Percentiles rank a stretch among this genome's conserved stretches.
Evolutionary conservation across 2,888 invertebrate species (phyloP).

Genomic region (Abrostola tripartita): DNA sequence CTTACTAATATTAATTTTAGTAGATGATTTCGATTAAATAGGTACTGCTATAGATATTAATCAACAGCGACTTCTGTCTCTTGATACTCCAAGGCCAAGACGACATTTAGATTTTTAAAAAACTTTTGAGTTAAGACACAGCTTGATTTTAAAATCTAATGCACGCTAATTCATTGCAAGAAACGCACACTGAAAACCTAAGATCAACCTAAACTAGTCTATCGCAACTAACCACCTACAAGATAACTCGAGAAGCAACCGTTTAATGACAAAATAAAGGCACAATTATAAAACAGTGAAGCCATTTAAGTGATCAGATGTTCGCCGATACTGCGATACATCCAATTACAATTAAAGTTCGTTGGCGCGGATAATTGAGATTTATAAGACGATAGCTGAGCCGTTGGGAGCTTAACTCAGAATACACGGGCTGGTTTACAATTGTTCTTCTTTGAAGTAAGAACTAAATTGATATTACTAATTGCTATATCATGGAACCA

Average conservation of each 20-base stretch:
- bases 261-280: conserved; percentile 35
- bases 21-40: not conserved
- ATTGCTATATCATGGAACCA: no score
- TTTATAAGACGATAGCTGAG: conserved; percentile 57
- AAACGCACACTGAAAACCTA: not conserved
- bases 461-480: no score
- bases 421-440: not conserved
- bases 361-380: conserved; percentile 55
- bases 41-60: not conserved
- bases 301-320: conserved; percentile 36
- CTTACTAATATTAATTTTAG: no score
- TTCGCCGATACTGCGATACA: conserved; percentile 45
- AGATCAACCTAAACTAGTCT: not conserved
- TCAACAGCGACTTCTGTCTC: no score
- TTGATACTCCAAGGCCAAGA: no score
- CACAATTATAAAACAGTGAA: conserved; percentile 46
- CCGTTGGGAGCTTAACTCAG: not conserved
- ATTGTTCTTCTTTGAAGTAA: no score
- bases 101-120: no score
- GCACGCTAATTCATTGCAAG: no score
- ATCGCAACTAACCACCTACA: conserved; percentile 17
- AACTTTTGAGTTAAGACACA: no score
- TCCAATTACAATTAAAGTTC: conserved; percentile 53
- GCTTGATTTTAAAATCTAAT: no score
- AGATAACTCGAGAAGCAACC: conserved; percentile 8